Base-by-base conservation (phyloP, 2,888 invertebrate genomes). In the Noctua janthe region DNA sequence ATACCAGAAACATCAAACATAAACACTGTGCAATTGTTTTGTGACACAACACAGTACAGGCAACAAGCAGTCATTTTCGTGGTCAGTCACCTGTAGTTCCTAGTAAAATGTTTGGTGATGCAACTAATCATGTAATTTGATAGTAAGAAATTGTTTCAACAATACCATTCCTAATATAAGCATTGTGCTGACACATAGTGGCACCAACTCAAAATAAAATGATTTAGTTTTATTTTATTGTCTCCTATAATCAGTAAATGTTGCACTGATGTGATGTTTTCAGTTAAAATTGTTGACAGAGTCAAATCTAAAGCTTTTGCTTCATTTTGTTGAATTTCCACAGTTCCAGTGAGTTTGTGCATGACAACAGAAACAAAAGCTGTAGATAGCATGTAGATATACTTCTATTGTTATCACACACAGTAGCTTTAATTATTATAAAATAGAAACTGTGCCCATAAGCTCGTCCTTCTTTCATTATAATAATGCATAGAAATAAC, bases 391-490 rank as follows among this genome's bases (percentile, higher is more conserved):
- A 56, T 73, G 39, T 51, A 67, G 47, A 56, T 47, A 70, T 15
- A 82, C 67, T 66, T 75, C 69, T 78, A 66, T 85, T 77, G 74
- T 82, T 78, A 82, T 74, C 74, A 74, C 74, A 85, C 8, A 64
- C 69, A 84, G 71, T 70, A 80, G 74, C 71, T 84, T 71, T 80
- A 47, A 80, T 64, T 64, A 17, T 11, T 54, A 7, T 54, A 73
- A 47, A 66, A 66, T 71, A 74, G 39, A 71, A 62, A 71, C 23
- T 47, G 35, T 59, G 74, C 29, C 64, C 29, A 2, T 47, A 39
- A 39, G 71, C 84, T 74, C 80, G 35, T 47, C 69, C 17, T 62
- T 29, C 7, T 64, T 13, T 80, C 71, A 23, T 59, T 43, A 43
- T 6, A 72, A n/a, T 75, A 72, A n/a, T 70, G 47, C 59, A 47